phyloP scores from a whole-genome alignment of 2,888 invertebrate genomes.

The Dryomyza anilis region DNA sequence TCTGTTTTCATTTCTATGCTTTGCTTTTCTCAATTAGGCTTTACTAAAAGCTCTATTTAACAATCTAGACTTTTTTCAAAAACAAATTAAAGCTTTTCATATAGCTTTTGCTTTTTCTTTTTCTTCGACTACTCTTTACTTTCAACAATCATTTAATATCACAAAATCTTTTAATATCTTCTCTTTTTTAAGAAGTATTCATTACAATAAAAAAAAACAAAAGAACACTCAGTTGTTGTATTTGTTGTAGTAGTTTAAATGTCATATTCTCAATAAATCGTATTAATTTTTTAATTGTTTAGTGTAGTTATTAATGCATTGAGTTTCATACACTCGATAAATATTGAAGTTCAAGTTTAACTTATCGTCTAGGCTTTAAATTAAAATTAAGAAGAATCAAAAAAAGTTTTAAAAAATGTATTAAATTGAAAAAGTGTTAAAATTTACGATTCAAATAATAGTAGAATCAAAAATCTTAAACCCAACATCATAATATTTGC shows the following conservation, averaged over 20 bases:
- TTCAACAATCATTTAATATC: no score
- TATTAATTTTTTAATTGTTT: not conserved
- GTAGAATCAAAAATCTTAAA: not conserved
- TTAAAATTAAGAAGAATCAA: slow-evolving; percentile 32
- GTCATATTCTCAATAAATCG: slow-evolving; percentile 6
- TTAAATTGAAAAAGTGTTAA: slow-evolving; percentile 21
- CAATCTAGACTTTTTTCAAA: no score
- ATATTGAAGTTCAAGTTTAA: slow-evolving; percentile 29
- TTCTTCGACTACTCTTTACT: not conserved
- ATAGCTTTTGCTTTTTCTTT: not conserved
- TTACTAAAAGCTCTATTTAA: no score
- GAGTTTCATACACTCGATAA: not conserved
- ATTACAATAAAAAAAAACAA: no score
- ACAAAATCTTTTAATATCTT: no score
- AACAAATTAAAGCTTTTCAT: not conserved
- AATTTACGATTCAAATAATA: not conserved
- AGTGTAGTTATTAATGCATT: not conserved
- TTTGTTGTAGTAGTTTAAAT: slow-evolving; percentile 7
- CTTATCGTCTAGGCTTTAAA: slow-evolving; percentile 34
- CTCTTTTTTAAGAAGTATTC: no score
- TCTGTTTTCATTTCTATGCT: no score
- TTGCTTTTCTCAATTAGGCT: no score
- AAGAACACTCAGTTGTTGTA: not conserved
- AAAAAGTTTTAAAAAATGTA: slow-evolving; percentile 12
- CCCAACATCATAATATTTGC: not conserved